These are phyloP conservation scores for Polypedilum vanderplanki DNA, from an alignment of 1,140 invertebrate genomes.

Conservation along the genomic window DNA sequence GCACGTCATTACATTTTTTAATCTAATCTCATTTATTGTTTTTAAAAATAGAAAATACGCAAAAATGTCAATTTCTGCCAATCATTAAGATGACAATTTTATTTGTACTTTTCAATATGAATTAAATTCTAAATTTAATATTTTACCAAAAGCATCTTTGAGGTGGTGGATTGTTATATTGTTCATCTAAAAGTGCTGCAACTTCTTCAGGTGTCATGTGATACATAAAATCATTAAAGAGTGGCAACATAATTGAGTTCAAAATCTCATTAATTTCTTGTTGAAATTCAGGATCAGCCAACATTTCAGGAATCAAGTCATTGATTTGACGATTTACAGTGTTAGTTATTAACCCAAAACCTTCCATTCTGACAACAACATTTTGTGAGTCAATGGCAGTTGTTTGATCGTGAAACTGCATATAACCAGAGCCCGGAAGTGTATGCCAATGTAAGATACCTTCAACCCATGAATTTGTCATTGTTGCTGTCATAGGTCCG, in stretches of 20 bases:
- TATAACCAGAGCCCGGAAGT: background rate
- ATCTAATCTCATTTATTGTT: too few relatives aligned
- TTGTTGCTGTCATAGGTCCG: background rate
- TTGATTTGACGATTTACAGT: slow-evolving; percentile 1
- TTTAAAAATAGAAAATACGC: too few relatives aligned
- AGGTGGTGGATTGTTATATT: too few relatives aligned
- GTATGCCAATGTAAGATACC: background rate
- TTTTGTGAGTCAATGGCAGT: background rate
- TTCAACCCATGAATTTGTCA: background rate
- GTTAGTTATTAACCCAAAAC: background rate
- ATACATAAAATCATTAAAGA: background rate
- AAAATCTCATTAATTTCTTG: background rate
- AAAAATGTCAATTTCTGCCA: too few relatives aligned
- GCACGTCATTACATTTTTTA: too few relatives aligned
- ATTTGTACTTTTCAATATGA: too few relatives aligned
- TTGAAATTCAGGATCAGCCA: background rate
- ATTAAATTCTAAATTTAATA: too few relatives aligned
- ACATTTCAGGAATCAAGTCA: background rate
- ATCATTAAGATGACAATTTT: too few relatives aligned
- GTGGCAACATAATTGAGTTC: background rate
- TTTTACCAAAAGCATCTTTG: too few relatives aligned
- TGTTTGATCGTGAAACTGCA: background rate
- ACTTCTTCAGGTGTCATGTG: background rate
- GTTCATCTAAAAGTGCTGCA: background rate
- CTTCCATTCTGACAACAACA: background rate